Conservation (phyloP, 2,797 vertebrate species). For the Cirrhinus molitorella region DNA sequence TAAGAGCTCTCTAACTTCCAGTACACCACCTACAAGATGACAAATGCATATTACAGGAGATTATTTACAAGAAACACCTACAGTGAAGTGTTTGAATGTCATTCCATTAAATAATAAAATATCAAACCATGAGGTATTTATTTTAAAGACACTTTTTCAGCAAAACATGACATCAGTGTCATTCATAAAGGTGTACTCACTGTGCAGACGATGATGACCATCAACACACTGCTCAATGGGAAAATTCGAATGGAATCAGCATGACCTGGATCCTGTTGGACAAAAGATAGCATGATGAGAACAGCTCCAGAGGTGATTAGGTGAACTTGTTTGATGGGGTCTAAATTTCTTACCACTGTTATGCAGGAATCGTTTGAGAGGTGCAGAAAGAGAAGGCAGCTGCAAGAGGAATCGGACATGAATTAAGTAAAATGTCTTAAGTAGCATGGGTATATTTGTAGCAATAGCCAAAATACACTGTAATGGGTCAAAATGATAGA, state of each 20-base stretch:
- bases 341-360: slow-evolving; percentile 64
- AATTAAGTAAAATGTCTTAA: neutral
- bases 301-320: neutral
- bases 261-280: slow-evolving; percentile 61
- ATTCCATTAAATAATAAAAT: neutral
- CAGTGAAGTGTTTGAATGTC: neutral
- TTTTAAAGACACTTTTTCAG: neutral
- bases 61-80: neutral
- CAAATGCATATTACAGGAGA: neutral
- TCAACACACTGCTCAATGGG: slow-evolving; percentile 73
- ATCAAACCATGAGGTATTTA: neutral
- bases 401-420: slow-evolving; percentile 61
- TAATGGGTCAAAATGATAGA: no score
- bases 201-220: slow-evolving; percentile 76
- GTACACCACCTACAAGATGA: slow-evolving; percentile 77
- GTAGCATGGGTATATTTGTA: no score
- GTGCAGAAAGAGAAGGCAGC: slow-evolving; percentile 83
- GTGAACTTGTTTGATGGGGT: neutral
- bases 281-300: slow-evolving; percentile 1
- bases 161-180: neutral
- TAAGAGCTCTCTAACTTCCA: slow-evolving; percentile 75
- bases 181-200: slow-evolving; percentile 69
- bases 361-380: slow-evolving; percentile 69
- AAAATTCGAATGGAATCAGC: slow-evolving; percentile 64
- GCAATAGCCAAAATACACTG: no score